Conservation (phyloP, 2,113 vertebrate species). For the Tor tambroides region DNA sequence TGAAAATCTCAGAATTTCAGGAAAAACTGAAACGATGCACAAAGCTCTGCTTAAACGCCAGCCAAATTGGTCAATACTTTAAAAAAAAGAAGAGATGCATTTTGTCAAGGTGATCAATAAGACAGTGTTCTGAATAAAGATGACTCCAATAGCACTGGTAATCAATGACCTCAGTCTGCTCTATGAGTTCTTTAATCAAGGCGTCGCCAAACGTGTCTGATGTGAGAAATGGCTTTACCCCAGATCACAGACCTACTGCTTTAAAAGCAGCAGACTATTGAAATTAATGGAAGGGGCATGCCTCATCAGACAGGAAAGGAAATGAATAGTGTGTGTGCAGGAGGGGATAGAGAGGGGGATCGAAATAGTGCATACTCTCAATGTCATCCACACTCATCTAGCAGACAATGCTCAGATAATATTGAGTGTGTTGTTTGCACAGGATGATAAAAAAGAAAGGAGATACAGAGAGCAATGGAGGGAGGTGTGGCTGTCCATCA, state of each 20-base stretch:
- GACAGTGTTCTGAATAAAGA: conserved; percentile 21
- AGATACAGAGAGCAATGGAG: not conserved
- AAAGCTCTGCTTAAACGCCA: not conserved
- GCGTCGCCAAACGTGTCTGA: conserved; percentile 37
- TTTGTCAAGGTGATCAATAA: conserved; percentile 8
- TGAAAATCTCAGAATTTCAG: not conserved
- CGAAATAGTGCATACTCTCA: not conserved
- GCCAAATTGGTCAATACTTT: not conserved
- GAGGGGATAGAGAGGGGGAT: not conserved
- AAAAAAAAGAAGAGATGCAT: not conserved
- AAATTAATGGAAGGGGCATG: conserved; percentile 33
- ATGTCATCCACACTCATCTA: conserved; percentile 24
- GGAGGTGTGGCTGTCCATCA: not conserved
- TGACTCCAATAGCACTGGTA: conserved; percentile 52
- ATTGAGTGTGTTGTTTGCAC: not conserved
- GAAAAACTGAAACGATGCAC: not conserved
- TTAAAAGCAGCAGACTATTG: conserved; percentile 31
- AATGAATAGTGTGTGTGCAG: not conserved
- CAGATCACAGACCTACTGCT: conserved; percentile 27
- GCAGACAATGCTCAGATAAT: not conserved
- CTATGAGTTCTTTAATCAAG: conserved; percentile 58
- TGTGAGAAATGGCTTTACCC: conserved; percentile 22
- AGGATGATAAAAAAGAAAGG: not conserved
- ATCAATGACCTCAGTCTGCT: conserved; percentile 56
- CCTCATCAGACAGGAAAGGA: conserved; percentile 42